These are phyloP conservation scores for Pachycephala philippinensis DNA, from an alignment of 2,113 vertebrate genomes.

Conservation along the genomic window DNA sequence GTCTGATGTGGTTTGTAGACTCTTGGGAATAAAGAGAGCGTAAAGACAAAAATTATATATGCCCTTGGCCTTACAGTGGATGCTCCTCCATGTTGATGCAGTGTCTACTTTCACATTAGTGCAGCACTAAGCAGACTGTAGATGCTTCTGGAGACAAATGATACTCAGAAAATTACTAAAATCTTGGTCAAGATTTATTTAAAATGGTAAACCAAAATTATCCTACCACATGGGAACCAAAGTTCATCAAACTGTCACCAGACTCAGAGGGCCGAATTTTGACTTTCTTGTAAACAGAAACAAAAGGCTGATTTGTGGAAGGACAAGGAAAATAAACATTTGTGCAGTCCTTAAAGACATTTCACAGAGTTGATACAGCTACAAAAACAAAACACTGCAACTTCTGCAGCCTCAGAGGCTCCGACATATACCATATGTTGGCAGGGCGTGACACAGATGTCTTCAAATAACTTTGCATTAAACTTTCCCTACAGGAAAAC, in stretches of 20 bases:
- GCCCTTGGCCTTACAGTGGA: background rate
- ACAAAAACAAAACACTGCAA: background rate
- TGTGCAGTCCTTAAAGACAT: background rate
- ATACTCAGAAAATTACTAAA: background rate
- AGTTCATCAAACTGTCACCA: background rate
- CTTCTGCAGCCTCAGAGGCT: background rate
- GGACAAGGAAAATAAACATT: background rate
- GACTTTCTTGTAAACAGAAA: background rate
- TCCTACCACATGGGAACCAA: accelerated
- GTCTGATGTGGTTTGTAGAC: background rate
- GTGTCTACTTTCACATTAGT: background rate
- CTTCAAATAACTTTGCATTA: background rate
- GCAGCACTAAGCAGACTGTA: background rate
- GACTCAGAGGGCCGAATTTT: background rate
- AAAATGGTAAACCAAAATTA: background rate
- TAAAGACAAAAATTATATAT: background rate
- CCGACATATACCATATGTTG: background rate
- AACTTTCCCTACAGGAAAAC: background rate
- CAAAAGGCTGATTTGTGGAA: constrained; percentile 16
- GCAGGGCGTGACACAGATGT: background rate
- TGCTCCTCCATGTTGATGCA: accelerated
- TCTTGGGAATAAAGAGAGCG: background rate
- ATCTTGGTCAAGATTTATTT: background rate
- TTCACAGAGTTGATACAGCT: background rate
- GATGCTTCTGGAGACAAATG: background rate